Percentiles rank a stretch among this genome's conserved stretches.
These are phyloP conservation scores for Pangasius krempfi DNA, from an alignment of 2,797 vertebrate genomes.

Conservation along the genomic window DNA sequence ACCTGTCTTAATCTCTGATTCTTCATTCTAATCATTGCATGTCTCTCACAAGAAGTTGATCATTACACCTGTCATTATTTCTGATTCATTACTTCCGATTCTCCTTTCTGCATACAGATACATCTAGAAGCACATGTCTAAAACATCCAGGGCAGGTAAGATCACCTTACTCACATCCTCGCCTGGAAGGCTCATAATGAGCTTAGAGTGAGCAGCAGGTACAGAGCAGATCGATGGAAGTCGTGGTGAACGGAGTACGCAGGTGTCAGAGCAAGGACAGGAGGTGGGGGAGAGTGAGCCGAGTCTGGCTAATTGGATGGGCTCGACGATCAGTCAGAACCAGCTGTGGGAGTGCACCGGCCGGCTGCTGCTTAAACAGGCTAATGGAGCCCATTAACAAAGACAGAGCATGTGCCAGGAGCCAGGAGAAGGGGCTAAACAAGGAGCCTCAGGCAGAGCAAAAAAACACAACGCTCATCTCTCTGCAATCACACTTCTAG, in stretches of 20 bases:
- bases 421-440: constrained; percentile 35
- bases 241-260: constrained; percentile 34
- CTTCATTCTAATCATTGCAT: constrained; percentile 49
- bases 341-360: constrained; percentile 60
- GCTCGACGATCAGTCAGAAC: constrained; percentile 60
- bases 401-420: constrained; percentile 60
- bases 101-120: constrained; percentile 37
- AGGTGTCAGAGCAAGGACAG: constrained; percentile 60
- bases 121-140: constrained; percentile 14
- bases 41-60: constrained; percentile 49
- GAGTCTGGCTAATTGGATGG: constrained; percentile 59
- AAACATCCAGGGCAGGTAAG: neutral
- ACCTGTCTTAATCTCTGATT: constrained; percentile 29
- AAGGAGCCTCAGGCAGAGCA: constrained; percentile 33
- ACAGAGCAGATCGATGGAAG: constrained; percentile 42
- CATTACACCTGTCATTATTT: constrained; percentile 30
- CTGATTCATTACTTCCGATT: constrained; percentile 28
- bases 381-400: constrained; percentile 74
- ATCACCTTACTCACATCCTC: constrained; percentile 7
- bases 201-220: constrained; percentile 38
- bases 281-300: constrained; percentile 40
- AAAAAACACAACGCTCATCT: constrained; percentile 29
- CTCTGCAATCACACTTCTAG: constrained; percentile 26
- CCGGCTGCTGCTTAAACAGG: constrained; percentile 64
- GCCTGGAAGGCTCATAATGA: constrained; percentile 38